These are phyloP conservation scores for Bombus pascuorum DNA, from an alignment of 1,140 invertebrate species.

Conservation along the genomic window DNA sequence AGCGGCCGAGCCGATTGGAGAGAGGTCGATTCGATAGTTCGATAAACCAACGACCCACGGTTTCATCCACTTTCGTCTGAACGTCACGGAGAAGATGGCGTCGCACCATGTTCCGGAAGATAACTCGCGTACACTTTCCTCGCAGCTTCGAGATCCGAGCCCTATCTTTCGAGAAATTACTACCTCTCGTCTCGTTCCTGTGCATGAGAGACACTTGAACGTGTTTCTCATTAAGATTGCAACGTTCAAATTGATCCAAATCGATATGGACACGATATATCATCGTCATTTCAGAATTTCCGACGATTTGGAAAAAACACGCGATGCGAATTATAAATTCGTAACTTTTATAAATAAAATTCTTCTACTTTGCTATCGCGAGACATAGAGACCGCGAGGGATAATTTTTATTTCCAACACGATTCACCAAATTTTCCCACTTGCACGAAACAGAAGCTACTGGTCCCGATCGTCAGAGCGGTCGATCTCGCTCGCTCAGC, in stretches of 20 bases:
- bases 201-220: background rate
- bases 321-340: no score
- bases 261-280: no score
- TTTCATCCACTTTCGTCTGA: conserved; percentile 1
- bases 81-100: background rate
- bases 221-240: background rate
- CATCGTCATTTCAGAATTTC: no score
- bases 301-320: no score
- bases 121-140: background rate
- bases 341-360: no score
- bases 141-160: background rate
- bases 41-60: background rate
- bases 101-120: background rate
- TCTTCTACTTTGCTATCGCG: no score
- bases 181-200: background rate
- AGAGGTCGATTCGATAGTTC: conserved; percentile 9
- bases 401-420: background rate
- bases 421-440: background rate
- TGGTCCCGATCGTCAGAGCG: background rate
- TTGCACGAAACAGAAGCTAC: background rate
- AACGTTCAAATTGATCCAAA: no score
- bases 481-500: background rate
- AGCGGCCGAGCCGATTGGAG: background rate
- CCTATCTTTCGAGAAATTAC: background rate
- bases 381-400: no score